Percentiles rank a stretch among this genome's conserved stretches.
Evolutionary conservation across 2,113 vertebrate genomes (phyloP).

Genomic region (Orycteropus afer): DNA sequence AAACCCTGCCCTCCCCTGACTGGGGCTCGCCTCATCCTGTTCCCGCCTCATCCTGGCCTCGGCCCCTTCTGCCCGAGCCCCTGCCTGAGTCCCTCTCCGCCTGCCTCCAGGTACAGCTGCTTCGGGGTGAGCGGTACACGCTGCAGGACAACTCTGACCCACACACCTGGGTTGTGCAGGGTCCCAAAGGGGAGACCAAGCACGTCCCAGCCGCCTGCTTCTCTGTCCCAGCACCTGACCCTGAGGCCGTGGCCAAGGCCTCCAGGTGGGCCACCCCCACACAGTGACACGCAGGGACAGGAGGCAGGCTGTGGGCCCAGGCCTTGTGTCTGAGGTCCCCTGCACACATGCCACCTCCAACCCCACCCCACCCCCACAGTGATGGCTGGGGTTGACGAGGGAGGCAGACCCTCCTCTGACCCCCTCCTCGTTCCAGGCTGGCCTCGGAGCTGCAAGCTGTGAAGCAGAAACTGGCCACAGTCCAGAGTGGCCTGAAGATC

Average conservation of each 20-base stretch:
- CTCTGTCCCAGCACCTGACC: constrained; percentile 92
- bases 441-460: constrained; percentile 88
- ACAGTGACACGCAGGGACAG: background rate
- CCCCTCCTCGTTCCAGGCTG: constrained; percentile 86
- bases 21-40: background rate
- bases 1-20: background rate
- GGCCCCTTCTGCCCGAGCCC: background rate
- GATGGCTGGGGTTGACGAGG: background rate
- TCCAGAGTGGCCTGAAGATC: constrained; percentile 85
- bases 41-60: background rate
- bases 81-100: background rate
- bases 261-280: constrained; percentile 85
- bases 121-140: constrained; percentile 89
- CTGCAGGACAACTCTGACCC: constrained; percentile 91
- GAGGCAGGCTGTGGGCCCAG: background rate
- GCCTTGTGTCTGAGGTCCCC: background rate
- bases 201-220: constrained; percentile 93
- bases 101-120: constrained; percentile 87
- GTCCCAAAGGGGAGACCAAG: constrained; percentile 84
- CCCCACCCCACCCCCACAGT: no score
- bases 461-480: constrained; percentile 89
- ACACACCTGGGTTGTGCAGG: constrained; percentile 91
- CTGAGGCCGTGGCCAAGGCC: constrained; percentile 88
- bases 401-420: background rate
- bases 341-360: background rate